Conservation (phyloP, 2,888 invertebrate species). For the Hedychridium roseum region DNA sequence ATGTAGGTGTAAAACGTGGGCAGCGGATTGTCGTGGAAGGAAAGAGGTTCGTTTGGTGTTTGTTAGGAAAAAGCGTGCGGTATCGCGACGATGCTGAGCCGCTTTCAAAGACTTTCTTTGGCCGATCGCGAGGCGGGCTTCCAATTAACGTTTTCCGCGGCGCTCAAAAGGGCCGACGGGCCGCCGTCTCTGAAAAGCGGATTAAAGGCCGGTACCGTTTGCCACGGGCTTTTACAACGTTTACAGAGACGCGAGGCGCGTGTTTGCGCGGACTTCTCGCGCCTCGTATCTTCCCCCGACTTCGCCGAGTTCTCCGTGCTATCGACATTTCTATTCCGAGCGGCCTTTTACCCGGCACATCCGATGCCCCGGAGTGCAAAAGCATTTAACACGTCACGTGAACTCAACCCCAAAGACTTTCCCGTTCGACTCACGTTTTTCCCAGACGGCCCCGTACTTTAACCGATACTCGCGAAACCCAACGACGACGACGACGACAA, state of each 20-base stretch:
- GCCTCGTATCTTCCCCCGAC: not conserved
- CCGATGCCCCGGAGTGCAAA: conserved; percentile 12
- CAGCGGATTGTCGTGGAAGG: conserved; percentile 7
- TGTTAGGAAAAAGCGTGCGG: conserved; percentile 39
- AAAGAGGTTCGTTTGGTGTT: conserved; percentile 30
- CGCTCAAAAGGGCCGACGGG: conserved; percentile 44
- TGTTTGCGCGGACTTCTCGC: not conserved
- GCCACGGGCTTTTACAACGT: conserved; percentile 37
- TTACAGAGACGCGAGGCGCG: conserved; percentile 21
- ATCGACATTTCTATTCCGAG: conserved; percentile 10
- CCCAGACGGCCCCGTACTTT: too few relatives aligned
- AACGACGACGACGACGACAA: too few relatives aligned
- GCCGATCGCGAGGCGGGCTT: conserved; percentile 45
- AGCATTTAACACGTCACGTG: too few relatives aligned
- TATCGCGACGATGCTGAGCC: conserved; percentile 30
- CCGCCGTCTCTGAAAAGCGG: conserved; percentile 42
- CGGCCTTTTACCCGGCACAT: conserved; percentile 9
- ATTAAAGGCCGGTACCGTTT: conserved; percentile 42
- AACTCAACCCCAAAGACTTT: too few relatives aligned
- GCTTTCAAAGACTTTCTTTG: conserved; percentile 46
- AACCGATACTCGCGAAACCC: too few relatives aligned
- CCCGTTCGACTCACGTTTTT: too few relatives aligned
- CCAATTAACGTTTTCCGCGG: conserved; percentile 54
- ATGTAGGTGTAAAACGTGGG: too few relatives aligned
- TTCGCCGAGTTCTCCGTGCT: not conserved